A percentile compares a stretch with the other conserved stretches of the same genome.
These are phyloP conservation scores for Dysdera silvatica DNA, from an alignment of 1,140 invertebrate genomes.

Conservation along the genomic window DNA sequence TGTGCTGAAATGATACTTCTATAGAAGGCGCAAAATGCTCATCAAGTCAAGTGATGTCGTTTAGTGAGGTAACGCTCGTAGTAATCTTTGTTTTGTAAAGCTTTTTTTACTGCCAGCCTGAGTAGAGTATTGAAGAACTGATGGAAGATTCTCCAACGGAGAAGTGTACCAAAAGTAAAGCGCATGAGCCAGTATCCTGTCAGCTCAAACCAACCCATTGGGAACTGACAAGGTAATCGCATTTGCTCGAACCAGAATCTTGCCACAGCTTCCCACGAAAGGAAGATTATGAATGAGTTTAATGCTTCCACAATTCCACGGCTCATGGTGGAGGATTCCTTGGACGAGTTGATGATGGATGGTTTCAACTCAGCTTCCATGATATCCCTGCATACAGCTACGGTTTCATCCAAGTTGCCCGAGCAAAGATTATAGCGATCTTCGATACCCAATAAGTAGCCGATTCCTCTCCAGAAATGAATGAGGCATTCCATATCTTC, in stretches of 20 bases:
- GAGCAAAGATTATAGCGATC: slow-evolving; percentile 60
- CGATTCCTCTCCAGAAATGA: slow-evolving; percentile 76
- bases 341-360: neutral
- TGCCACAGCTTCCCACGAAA: slow-evolving; percentile 30
- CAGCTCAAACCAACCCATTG: slow-evolving; percentile 9
- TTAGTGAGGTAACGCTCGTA: slow-evolving; percentile 15
- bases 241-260: slow-evolving; percentile 31
- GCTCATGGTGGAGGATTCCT: slow-evolving; percentile 31
- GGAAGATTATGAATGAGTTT: slow-evolving; percentile 26
- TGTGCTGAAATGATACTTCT: no score
- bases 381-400: slow-evolving; percentile 42
- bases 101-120: slow-evolving; percentile 21
- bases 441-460: slow-evolving; percentile 68
- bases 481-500: slow-evolving; percentile 64
- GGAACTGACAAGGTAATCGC: slow-evolving; percentile 6
- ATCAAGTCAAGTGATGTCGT: slow-evolving; percentile 8
- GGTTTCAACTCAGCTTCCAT: slow-evolving; percentile 31
- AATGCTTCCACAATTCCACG: slow-evolving; percentile 29
- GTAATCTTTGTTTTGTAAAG: slow-evolving; percentile 21
- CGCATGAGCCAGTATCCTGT: slow-evolving; percentile 29
- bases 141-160: slow-evolving; percentile 17
- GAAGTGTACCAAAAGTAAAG: slow-evolving; percentile 23
- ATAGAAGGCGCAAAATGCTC: no score
- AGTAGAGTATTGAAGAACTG: slow-evolving; percentile 29
- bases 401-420: slow-evolving; percentile 44